Evolutionary conservation across 2,113 vertebrate genomes (phyloP).

Genomic region (Stercorarius parasiticus): DNA sequence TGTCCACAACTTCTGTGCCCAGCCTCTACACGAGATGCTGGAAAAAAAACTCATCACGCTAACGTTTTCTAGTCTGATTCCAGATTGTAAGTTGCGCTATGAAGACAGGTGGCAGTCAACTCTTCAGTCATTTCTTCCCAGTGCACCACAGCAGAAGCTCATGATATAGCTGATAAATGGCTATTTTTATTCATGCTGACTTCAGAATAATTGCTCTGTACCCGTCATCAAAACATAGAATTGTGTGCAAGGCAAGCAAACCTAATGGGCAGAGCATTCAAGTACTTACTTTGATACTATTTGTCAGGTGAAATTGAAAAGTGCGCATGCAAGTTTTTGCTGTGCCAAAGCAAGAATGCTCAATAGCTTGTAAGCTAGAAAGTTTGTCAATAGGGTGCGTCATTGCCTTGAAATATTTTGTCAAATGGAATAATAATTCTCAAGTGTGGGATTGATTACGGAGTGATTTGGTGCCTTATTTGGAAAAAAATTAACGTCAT

Average conservation of each 20-base stretch:
- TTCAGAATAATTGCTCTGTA: neutral
- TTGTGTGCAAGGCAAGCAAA: neutral
- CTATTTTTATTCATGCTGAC: neutral
- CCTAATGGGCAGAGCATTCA: neutral
- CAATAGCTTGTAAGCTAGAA: neutral
- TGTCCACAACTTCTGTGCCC: fast-evolving
- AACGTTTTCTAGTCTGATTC: neutral
- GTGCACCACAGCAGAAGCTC: neutral
- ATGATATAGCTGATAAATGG: neutral
- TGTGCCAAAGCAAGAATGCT: neutral
- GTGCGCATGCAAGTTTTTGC: neutral
- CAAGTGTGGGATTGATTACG: neutral
- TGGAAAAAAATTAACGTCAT: neutral
- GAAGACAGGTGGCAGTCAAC: neutral
- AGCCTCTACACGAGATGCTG: neutral
- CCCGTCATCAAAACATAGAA: neutral
- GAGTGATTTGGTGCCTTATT: neutral
- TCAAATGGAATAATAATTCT: neutral
- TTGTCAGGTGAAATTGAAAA: neutral
- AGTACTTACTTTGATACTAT: neutral
- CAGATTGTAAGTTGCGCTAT: neutral
- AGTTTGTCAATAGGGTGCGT: neutral
- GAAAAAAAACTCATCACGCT: neutral
- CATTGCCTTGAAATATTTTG: neutral
- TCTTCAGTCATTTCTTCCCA: neutral